Evolutionary conservation across 2,888 invertebrate genomes (phyloP), one percentile per base, ranked within the genome.

Genomic region (Drosophila imparisetae): DNA sequence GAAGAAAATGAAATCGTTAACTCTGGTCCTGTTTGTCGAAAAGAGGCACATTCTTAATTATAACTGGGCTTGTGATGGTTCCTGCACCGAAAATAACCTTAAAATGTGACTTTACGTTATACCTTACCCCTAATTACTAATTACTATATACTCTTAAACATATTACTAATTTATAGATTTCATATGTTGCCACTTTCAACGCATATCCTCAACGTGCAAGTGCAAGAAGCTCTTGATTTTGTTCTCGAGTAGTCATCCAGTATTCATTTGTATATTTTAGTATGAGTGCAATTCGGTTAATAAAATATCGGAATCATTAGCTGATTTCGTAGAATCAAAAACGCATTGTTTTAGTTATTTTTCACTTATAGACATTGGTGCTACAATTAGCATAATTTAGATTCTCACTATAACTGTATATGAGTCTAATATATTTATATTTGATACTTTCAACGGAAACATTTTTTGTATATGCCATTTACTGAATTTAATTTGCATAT

Each of bases 161-260:
- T 52, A 53, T 34, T 42, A 55, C 38, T 60, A 50, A 63, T 36
- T 54, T 64, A 4, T 70, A 70, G 40, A 50, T 34, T 40, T 63
- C 34, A 27, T 68, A 68, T 67, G n/a, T 59, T 54, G 48, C 52
- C 57, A 53, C 58, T 53, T 36, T 70, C 21, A 61, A 50, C 38
- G 58, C 69, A 75, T 60, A 27, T 61, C 50, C 58, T 64, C 64
- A 77, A 54, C 42, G 58, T 66, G 62, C 40, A 52, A 78, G 75
- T 88, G 81, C 83, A 86, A 89, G 90, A 90, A 90, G 90, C 90
- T 90, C 91, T 91, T 89, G 91, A 90, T 91, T 90, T 90, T 91
- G 90, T 84, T 80, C 74, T 84, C 59, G 71, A 77, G 54, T 50
- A 54, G 50, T 66, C 40, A 61, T 63, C 53, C 42, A 54, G 40